Evolutionary conservation across 1,140 invertebrate genomes (phyloP).

Genomic region (Grapholita molesta): DNA sequence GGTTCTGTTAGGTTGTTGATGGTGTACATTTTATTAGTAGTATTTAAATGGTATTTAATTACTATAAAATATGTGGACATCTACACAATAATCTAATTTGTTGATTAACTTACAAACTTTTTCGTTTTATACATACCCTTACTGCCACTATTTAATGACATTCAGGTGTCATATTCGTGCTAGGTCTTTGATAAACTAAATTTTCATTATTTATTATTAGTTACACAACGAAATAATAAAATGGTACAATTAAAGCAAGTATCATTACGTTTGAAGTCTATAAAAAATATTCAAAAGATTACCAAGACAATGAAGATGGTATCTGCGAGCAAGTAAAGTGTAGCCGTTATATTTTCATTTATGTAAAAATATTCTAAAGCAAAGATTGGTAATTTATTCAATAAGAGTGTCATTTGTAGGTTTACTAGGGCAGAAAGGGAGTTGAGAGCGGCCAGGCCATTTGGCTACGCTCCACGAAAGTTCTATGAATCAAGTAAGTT

Average conservation of each 20-base stretch:
- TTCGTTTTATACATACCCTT: too few species aligned
- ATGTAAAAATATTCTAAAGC: too few species aligned
- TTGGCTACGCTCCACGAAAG: conserved; percentile 90
- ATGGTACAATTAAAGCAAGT: conserved; percentile 98
- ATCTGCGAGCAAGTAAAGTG: conserved; percentile 87
- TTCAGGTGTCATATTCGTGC: background rate
- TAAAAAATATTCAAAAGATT: conserved; percentile 99
- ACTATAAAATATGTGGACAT: too few species aligned
- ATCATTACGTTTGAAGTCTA: conserved; percentile 96
- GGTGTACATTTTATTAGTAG: too few species aligned
- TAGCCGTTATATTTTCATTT: too few species aligned
- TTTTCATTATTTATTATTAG: background rate
- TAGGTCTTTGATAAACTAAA: background rate
- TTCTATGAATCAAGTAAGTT: conserved; percentile 83
- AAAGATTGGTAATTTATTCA: background rate
- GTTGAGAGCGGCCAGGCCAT: conserved; percentile 92
- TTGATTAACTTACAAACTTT: too few species aligned
- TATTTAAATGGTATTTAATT: too few species aligned
- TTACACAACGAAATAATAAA: conserved; percentile 13
- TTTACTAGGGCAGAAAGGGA: conserved; percentile 97
- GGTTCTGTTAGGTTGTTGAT: too few species aligned
- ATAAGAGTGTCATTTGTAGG: conserved; percentile 55
- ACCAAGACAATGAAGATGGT: conserved; percentile 99
- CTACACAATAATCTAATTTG: too few species aligned
- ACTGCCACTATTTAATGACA: too few species aligned